Evolutionary conservation across 2,797 vertebrate species (phyloP).

Genomic region (Bradypodion pumilum): DNA sequence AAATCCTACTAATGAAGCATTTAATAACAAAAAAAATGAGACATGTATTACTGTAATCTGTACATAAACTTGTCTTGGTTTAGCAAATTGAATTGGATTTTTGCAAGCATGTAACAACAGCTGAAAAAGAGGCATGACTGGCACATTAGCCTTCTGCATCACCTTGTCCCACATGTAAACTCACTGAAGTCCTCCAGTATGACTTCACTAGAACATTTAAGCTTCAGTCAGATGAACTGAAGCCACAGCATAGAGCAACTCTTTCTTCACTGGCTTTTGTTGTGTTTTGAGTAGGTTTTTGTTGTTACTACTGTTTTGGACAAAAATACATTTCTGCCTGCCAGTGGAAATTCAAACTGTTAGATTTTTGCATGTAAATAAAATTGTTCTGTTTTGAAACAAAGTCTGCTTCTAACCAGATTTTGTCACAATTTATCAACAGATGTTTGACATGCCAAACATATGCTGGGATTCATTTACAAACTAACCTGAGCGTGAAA

Average conservation of each 20-base stretch:
- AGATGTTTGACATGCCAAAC: not conserved
- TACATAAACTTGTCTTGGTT: not conserved
- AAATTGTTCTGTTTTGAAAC: constrained; percentile 43
- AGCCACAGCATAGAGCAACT: not conserved
- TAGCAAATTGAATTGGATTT: not conserved
- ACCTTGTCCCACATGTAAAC: not conserved
- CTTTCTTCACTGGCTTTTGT: not conserved
- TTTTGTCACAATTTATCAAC: constrained; percentile 20
- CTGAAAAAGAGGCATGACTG: not conserved
- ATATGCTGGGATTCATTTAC: constrained; percentile 6
- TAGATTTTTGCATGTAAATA: constrained; percentile 43
- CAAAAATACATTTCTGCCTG: constrained; percentile 36
- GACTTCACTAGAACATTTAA: not conserved
- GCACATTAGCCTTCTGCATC: not conserved
- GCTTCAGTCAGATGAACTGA: constrained; percentile 25
- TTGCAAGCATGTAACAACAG: not conserved
- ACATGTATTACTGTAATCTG: not conserved
- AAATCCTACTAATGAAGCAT: constrained; percentile 39
- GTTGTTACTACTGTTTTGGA: not conserved
- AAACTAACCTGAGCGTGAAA: constrained; percentile 11
- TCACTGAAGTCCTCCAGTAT: constrained; percentile 21
- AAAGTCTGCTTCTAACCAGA: constrained; percentile 57
- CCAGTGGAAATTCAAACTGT: constrained; percentile 33
- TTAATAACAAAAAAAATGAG: constrained; percentile 14
- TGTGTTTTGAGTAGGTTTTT: constrained; percentile 12